These are phyloP conservation scores for Sturmia bella DNA, from an alignment of 2,888 invertebrate genomes.

Conservation along the genomic window DNA sequence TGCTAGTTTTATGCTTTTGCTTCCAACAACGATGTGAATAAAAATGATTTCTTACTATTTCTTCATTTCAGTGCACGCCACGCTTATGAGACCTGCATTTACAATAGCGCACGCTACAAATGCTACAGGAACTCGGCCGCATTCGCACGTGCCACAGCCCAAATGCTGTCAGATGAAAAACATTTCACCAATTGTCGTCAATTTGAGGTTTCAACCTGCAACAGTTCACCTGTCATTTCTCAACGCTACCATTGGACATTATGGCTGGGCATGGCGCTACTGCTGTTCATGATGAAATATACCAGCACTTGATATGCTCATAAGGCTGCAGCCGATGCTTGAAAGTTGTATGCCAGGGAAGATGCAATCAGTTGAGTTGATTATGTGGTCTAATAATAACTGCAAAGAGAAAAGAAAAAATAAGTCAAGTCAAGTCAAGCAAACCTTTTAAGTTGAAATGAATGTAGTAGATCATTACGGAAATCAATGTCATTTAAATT, in stretches of 20 bases:
- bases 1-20: too few relatives aligned
- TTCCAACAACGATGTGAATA: too few relatives aligned
- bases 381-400: conserved; percentile 3
- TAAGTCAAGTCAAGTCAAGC: background rate
- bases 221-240: conserved; percentile 10
- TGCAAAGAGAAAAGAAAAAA: background rate
- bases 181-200: conserved; percentile 80
- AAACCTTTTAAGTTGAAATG: conserved; percentile 10
- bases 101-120: conserved; percentile 81
- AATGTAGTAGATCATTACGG: background rate
- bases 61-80: conserved; percentile 79
- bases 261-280: conserved; percentile 43
- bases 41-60: conserved; percentile 2
- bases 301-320: conserved; percentile 26
- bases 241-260: conserved; percentile 36
- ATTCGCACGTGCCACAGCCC: conserved; percentile 80
- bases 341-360: background rate
- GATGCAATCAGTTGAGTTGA: conserved; percentile 8
- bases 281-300: conserved; percentile 45
- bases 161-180: conserved; percentile 80
- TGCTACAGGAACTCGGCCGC: conserved; percentile 80
- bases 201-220: conserved; percentile 77
- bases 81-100: conserved; percentile 81
- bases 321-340: background rate
- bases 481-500: conserved; percentile 44